Percentiles rank a stretch among this genome's conserved stretches.
phyloP scores from a whole-genome alignment of 1,140 invertebrate species.

The Nasonia giraulti region DNA sequence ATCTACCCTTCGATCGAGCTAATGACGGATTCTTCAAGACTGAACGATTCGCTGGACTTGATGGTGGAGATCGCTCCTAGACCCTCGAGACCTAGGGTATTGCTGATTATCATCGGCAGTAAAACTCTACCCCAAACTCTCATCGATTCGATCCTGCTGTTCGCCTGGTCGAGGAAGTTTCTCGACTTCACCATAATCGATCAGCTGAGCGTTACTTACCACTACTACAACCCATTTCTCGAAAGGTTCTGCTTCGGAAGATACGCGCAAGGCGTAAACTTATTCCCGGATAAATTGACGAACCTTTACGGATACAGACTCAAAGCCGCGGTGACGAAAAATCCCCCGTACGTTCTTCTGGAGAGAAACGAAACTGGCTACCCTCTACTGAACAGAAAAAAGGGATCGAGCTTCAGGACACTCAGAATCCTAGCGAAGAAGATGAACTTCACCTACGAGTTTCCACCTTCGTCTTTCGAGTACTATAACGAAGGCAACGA shows the following conservation, averaged over 20 bases:
- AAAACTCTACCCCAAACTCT: neutral
- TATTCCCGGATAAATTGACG: neutral
- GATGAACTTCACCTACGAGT: slow-evolving; percentile 4
- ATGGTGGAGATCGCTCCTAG: neutral
- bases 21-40: neutral
- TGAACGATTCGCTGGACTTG: neutral
- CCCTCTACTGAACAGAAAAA: neutral
- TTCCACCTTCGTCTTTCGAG: neutral
- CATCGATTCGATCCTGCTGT: neutral
- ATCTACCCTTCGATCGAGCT: neutral
- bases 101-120: neutral
- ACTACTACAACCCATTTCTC: neutral
- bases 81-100: neutral
- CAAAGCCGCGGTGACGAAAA: neutral
- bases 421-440: neutral
- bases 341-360: neutral
- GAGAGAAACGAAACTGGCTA: neutral
- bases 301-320: neutral
- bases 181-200: neutral
- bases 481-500: neutral
- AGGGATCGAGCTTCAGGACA: neutral
- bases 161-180: neutral
- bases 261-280: neutral
- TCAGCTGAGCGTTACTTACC: neutral
- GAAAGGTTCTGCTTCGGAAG: neutral